phyloP scores from a whole-genome alignment of 2,797 vertebrate genomes.

The Propithecus deckenii region DNA sequence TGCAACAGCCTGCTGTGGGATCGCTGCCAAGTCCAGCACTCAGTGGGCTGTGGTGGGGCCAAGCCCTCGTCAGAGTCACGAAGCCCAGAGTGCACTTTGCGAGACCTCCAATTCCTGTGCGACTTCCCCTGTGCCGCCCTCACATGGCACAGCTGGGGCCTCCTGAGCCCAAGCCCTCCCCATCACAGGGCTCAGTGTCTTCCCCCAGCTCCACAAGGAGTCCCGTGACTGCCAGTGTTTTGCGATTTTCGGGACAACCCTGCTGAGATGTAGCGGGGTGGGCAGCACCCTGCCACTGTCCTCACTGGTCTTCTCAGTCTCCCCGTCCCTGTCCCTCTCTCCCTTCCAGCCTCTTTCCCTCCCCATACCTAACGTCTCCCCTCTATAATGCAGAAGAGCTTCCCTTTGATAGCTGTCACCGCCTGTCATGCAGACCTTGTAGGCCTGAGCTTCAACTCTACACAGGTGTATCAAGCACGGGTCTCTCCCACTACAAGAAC shows the following conservation, averaged over 20 bases:
- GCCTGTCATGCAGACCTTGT: not conserved
- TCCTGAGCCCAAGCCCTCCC: not conserved
- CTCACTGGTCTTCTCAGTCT: not conserved
- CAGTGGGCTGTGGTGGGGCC: not conserved
- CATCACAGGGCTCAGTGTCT: not conserved
- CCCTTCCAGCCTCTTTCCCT: not conserved
- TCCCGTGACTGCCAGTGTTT: not conserved
- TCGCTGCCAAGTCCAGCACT: not conserved
- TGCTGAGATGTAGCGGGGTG: not conserved
- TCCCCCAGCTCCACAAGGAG: not conserved
- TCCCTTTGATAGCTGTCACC: not conserved
- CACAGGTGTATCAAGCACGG: not conserved
- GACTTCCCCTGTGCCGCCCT: not conserved
- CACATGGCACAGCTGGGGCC: not conserved
- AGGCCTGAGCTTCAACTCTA: not conserved
- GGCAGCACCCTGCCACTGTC: not conserved
- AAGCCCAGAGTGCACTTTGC: not conserved
- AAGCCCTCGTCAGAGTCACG: not conserved
- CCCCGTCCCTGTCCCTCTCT: no score
- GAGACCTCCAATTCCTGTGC: not conserved
- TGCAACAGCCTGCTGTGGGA: not conserved
- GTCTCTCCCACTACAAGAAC: not conserved
- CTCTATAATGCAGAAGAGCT: not conserved
- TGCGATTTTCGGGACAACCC: not conserved
- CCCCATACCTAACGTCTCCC: accelerated